A percentile compares a stretch with the other conserved stretches of the same genome.
These are phyloP conservation scores for Lasioglossum figueresi DNA, from an alignment of 2,888 invertebrate species.

Conservation along the genomic window DNA sequence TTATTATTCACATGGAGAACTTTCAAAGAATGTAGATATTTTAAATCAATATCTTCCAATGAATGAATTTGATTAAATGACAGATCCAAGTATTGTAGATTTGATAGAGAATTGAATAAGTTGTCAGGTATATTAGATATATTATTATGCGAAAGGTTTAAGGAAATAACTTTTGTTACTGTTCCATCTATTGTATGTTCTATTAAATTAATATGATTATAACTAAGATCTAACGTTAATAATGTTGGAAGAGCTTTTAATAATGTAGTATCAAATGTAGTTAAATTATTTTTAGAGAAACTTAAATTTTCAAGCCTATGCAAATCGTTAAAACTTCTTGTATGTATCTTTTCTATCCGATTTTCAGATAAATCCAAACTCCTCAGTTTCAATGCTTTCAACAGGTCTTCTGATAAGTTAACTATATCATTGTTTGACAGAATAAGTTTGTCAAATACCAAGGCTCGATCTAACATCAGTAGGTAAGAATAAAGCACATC, in stretches of 20 bases:
- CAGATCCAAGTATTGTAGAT: conserved; percentile 81
- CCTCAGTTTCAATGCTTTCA: conserved; percentile 84
- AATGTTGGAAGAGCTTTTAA: conserved; percentile 83
- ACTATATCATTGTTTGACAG: conserved; percentile 85
- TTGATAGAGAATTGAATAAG: conserved; percentile 83
- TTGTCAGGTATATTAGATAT: conserved; percentile 83
- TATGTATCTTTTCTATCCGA: conserved; percentile 83
- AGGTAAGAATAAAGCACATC: conserved; percentile 67
- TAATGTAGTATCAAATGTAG: conserved; percentile 83
- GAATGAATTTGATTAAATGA: conserved; percentile 75
- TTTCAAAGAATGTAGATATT: conserved; percentile 59
- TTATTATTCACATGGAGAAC: conserved; percentile 73
- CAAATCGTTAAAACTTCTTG: conserved; percentile 82
- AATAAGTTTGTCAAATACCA: conserved; percentile 84
- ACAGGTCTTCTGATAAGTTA: conserved; percentile 84
- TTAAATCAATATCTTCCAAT: conserved; percentile 54
- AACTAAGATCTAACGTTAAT: conserved; percentile 85
- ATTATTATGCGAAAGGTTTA: conserved; percentile 78
- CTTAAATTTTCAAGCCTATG: conserved; percentile 82
- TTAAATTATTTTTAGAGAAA: conserved; percentile 85
- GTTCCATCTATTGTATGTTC: conserved; percentile 77
- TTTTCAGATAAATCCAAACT: conserved; percentile 86
- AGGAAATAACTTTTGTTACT: conserved; percentile 72
- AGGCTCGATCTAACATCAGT: conserved; percentile 81
- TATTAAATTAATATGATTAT: conserved; percentile 83